Evolutionary conservation across 1,140 invertebrate species (phyloP).

Genomic region (Bursaphelenchus mucronatus): DNA sequence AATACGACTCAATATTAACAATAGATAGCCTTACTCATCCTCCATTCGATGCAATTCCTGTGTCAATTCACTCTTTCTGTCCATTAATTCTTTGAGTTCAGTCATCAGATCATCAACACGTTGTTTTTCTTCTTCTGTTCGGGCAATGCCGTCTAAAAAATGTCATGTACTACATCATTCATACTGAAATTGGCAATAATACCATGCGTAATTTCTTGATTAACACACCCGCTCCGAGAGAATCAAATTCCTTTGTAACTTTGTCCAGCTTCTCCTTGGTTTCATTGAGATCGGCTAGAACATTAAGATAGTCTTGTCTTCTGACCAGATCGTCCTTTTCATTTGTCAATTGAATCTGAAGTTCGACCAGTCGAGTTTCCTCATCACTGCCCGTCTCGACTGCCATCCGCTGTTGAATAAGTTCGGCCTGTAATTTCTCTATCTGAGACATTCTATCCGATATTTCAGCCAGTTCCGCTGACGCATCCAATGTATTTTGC

Average conservation of each 20-base stretch:
- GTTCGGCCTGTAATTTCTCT: constrained; percentile 21
- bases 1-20: constrained; percentile 3
- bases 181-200: neutral
- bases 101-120: constrained; percentile 34
- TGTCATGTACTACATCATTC: neutral
- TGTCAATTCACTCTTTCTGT: constrained; percentile 33
- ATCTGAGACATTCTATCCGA: constrained; percentile 31
- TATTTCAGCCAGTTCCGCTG: constrained; percentile 35
- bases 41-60: constrained; percentile 28
- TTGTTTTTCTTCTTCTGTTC: constrained; percentile 29
- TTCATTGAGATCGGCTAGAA: constrained; percentile 31
- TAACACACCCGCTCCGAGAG: constrained; percentile 2
- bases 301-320: constrained; percentile 41
- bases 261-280: constrained; percentile 21
- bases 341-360: constrained; percentile 32
- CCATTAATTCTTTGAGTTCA: constrained; percentile 25
- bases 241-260: constrained; percentile 17
- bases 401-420: constrained; percentile 23
- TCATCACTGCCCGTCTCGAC: constrained; percentile 34
- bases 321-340: constrained; percentile 40
- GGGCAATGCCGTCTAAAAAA: constrained; percentile 17
- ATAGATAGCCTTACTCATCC: constrained; percentile 12
- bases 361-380: constrained; percentile 26
- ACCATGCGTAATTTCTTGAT: neutral
- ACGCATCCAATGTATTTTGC: constrained; percentile 19